phyloP scores from a whole-genome alignment of 2,888 invertebrate species.

The Mesochorus sp. region DNA sequence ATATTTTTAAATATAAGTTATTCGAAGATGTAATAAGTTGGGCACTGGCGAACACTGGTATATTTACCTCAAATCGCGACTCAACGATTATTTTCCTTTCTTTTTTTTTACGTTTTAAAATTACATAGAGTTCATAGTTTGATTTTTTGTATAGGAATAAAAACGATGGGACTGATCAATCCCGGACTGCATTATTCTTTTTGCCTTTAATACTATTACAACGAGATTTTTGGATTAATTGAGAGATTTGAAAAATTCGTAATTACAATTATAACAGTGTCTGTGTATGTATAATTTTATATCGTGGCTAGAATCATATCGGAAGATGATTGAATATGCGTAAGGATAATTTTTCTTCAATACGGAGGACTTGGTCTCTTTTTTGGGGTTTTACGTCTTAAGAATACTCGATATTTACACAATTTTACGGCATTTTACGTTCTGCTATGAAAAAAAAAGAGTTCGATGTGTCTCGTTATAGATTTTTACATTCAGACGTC shows the following conservation, averaged over 20 bases:
- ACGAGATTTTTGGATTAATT: background rate
- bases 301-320: constrained; percentile 17
- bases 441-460: too few species aligned
- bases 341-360: background rate
- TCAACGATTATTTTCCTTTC: background rate
- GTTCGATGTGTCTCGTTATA: constrained; percentile 37
- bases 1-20: too few species aligned
- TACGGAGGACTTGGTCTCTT: constrained; percentile 56
- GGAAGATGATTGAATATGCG: constrained; percentile 3
- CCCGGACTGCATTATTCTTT: constrained; percentile 4
- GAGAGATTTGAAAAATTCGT: constrained; percentile 20
- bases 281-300: background rate
- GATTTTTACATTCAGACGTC: constrained; percentile 18
- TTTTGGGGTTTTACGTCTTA: constrained; percentile 54
- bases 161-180: constrained; percentile 3
- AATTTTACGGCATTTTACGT: constrained; percentile 17
- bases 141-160: constrained; percentile 10
- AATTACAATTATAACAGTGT: constrained; percentile 1
- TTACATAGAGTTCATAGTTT: background rate
- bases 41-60: too few species aligned
- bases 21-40: too few species aligned
- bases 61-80: background rate
- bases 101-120: background rate
- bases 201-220: too few species aligned
- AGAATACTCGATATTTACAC: constrained; percentile 47